Evolutionary conservation across 2,113 vertebrate genomes (phyloP), one percentile per base, ranked within the genome.

Genomic region (Ovis canadensis): DNA sequence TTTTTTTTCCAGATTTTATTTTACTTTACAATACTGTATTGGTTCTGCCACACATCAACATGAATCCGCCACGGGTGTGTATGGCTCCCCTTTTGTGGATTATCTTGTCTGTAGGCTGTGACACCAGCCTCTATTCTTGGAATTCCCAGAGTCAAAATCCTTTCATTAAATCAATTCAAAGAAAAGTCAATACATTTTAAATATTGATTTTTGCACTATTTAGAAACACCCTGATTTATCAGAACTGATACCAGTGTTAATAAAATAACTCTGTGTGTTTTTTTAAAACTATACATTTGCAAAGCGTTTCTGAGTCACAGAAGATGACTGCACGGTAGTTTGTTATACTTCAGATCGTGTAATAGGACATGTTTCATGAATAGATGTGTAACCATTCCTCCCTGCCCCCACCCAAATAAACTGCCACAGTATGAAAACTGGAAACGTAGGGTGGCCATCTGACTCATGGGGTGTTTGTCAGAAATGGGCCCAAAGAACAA

Each of bases 401-500:
- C 10, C 1, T 17, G 2, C 3, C 1, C 0, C 9, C 31, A 29
- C 1, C 0, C 9, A 27, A 50, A 10, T 9, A 19, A 29, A 90
- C n/a, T 55, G 91, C 10, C 13, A 8, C 33, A n/a, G 5, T 67
- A 17, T 57, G 82, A 94, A 94, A 55, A 52, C 36, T 74, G 45
- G 88, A 80, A 83, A 83, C 3, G 40, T 3, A 78, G 31, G 21
- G 3, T 83, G 36, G 81, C 27, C 59, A 86, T 87, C 54, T 62
- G 50, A 36, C 9, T 64, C 33, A 64, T 13, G 16, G 64, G 4
- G 6, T 19, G 3, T 40, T 54, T 74, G 45, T 90, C 83, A 89
- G 36, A 96, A 93, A 82, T 82, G 25, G 55, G 25, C 13, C n/a
- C 23, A 59, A 33, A 88, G 25, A 89, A 93, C 17, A 96, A 96